A percentile compares a stretch with the other conserved stretches of the same genome.
phyloP scores from a whole-genome alignment of 2,797 vertebrate genomes.

The Amphiprion clarkii region DNA sequence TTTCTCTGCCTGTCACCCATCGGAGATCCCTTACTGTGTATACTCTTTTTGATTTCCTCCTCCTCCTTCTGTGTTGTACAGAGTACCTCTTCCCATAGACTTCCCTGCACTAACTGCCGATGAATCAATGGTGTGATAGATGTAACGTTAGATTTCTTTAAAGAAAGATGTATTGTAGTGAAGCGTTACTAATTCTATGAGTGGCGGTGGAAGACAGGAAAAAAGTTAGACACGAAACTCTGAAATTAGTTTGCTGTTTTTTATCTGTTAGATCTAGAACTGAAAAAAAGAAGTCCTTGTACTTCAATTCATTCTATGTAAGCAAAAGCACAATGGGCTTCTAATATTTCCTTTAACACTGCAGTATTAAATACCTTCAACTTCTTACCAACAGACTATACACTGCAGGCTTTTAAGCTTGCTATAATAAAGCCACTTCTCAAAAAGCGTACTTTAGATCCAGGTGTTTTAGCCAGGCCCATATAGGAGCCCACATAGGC shows the following conservation, averaged over 20 bases:
- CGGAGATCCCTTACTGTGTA: constrained; percentile 14
- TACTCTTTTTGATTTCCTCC: constrained; percentile 29
- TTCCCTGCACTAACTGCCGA: constrained; percentile 46
- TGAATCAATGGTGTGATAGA: constrained; percentile 36
- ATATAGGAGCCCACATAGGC: too few species aligned
- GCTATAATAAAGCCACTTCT: too few species aligned
- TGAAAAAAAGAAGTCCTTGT: not conserved
- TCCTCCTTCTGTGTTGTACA: constrained; percentile 31
- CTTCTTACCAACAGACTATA: too few species aligned
- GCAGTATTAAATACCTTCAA: too few species aligned
- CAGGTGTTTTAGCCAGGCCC: too few species aligned
- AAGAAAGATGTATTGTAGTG: constrained; percentile 23
- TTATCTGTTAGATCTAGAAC: not conserved
- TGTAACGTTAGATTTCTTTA: constrained; percentile 41
- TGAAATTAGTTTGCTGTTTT: not conserved
- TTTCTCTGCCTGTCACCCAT: constrained; percentile 37
- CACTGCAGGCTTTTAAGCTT: too few species aligned
- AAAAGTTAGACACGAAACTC: not conserved
- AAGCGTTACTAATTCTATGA: constrained; percentile 26
- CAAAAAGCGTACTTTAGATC: too few species aligned
- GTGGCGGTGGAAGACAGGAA: not conserved
- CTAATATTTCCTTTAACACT: too few species aligned
- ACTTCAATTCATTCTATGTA: not conserved
- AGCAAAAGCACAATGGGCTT: not conserved
- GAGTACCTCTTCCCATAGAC: not conserved